Evolutionary conservation across 1,140 invertebrate genomes (phyloP).

Genomic region (Fopius arisanus): DNA sequence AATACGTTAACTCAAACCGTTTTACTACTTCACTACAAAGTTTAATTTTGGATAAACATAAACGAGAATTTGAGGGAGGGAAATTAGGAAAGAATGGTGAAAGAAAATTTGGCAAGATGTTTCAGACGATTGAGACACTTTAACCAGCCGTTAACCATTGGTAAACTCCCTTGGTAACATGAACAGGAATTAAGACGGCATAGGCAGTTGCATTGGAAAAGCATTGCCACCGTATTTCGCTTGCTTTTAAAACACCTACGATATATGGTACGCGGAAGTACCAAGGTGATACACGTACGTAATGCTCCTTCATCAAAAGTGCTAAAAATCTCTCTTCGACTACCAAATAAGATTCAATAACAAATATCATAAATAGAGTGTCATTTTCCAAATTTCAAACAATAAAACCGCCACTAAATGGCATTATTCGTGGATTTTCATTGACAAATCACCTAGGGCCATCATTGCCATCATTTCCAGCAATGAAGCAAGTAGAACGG

Average conservation of each 20-base stretch:
- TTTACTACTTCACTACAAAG: neutral
- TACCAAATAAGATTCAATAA: neutral
- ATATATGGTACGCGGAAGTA: neutral
- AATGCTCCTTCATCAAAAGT: constrained; percentile 5
- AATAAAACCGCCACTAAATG: too few species aligned
- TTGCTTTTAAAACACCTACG: neutral
- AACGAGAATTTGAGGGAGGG: neutral
- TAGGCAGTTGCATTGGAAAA: neutral
- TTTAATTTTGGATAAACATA: neutral
- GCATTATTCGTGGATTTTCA: neutral
- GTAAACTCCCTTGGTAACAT: constrained; percentile 46
- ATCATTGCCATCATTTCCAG: neutral
- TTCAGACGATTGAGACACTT: constrained; percentile 50
- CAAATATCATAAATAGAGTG: neutral
- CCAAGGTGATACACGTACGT: neutral
- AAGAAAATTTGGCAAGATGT: constrained; percentile 55
- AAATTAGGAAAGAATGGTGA: constrained; percentile 32
- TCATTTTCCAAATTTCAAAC: too few species aligned
- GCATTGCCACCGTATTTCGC: neutral
- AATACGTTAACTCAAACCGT: neutral
- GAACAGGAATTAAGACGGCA: constrained; percentile 21
- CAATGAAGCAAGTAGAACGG: neutral
- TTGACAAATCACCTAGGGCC: neutral
- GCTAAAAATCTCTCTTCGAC: constrained; percentile 2
- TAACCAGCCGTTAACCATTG: constrained; percentile 47